phyloP scores from a whole-genome alignment of 2,113 vertebrate genomes.

The Machaerirhynchus nigripectus region DNA sequence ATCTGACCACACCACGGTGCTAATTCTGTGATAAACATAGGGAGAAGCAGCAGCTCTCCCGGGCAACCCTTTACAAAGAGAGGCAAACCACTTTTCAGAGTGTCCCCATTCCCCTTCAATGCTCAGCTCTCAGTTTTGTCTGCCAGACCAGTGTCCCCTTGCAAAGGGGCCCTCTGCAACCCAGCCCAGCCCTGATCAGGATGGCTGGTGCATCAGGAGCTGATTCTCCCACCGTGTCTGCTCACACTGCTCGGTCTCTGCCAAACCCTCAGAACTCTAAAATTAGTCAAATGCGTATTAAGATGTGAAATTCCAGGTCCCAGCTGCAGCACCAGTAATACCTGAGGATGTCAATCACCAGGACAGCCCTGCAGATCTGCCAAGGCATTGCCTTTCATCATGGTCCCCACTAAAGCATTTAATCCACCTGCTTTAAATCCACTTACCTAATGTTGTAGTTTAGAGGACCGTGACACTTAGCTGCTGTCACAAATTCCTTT shows the following conservation, averaged over 20 bases:
- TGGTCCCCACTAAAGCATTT: not conserved
- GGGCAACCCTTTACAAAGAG: not conserved
- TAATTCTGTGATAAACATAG: not conserved
- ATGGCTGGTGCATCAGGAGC: not conserved
- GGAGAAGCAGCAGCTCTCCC: not conserved
- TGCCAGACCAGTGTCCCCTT: not conserved
- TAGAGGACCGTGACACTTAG: not conserved
- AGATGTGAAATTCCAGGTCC: not conserved
- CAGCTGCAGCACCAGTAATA: not conserved
- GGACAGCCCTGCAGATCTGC: not conserved
- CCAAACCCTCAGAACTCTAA: not conserved
- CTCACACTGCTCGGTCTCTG: not conserved
- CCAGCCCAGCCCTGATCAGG: not conserved
- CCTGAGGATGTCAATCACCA: not conserved
- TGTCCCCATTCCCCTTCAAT: not conserved
- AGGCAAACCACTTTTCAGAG: not conserved
- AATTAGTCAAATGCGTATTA: not conserved
- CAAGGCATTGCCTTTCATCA: conserved; percentile 18
- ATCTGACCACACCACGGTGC: not conserved
- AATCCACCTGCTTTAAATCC: conserved; percentile 17
- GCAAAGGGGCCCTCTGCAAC: not conserved
- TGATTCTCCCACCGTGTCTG: not conserved
- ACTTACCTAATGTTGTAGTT: not conserved
- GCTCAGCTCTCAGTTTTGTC: not conserved
- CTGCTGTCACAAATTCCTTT: not conserved